These are phyloP conservation scores for Epirrhoe alternata DNA, from an alignment of 2,888 invertebrate genomes.

Conservation along the genomic window DNA sequence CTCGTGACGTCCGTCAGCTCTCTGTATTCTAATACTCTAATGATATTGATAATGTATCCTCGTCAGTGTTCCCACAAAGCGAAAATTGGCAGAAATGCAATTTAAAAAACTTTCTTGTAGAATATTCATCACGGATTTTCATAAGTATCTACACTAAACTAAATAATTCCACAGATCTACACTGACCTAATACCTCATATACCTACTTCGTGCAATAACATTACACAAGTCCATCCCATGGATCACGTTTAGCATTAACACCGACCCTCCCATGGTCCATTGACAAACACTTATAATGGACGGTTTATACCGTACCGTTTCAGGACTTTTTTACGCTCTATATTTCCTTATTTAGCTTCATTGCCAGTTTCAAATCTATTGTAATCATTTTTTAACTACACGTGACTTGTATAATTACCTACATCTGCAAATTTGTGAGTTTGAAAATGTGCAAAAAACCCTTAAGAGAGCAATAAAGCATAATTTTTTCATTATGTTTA, in stretches of 20 bases:
- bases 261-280: slow-evolving; percentile 61
- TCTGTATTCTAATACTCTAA: slow-evolving; percentile 36
- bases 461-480: no score
- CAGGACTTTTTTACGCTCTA: background rate
- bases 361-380: background rate
- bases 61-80: slow-evolving; percentile 33
- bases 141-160: no score
- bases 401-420: no score
- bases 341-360: no score
- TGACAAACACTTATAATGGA: slow-evolving; percentile 58
- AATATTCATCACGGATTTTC: background rate
- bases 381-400: no score
- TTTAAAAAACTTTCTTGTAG: slow-evolving; percentile 1
- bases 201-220: slow-evolving; percentile 20
- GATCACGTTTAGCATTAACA: slow-evolving; percentile 71
- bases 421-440: no score
- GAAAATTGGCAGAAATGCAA: slow-evolving; percentile 10
- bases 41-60: slow-evolving; percentile 38
- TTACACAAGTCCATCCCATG: slow-evolving; percentile 70
- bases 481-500: no score
- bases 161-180: background rate
- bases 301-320: slow-evolving; percentile 14
- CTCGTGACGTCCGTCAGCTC: slow-evolving; percentile 49
- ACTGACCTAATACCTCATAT: background rate
- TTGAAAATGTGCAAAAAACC: no score